These are phyloP conservation scores for Pristionchus pacificus DNA, from an alignment of 1,140 invertebrate species.

Conservation along the genomic window DNA sequence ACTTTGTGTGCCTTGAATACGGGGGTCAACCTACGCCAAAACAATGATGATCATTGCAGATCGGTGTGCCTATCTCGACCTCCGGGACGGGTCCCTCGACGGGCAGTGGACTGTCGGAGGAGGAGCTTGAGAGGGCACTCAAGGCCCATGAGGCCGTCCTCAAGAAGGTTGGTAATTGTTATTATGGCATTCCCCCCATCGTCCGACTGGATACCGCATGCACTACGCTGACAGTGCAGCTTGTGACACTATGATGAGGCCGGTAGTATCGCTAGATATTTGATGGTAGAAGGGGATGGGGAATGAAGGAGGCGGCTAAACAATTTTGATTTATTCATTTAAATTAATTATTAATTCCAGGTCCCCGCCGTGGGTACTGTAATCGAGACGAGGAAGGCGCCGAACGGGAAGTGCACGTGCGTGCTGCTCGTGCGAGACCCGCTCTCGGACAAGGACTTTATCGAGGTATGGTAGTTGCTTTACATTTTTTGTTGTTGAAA, in stretches of 20 bases:
- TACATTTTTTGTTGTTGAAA: slow-evolving; percentile 15
- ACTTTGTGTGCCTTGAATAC: no score
- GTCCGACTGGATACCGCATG: no score
- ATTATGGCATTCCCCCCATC: neutral
- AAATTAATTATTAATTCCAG: slow-evolving; percentile 1
- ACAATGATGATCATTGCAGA: no score
- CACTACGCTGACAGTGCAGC: no score
- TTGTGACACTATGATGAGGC: no score
- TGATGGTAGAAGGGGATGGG: no score
- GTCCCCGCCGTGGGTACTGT: slow-evolving; percentile 31
- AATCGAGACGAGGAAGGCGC: slow-evolving; percentile 16
- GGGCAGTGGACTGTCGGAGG: slow-evolving; percentile 35
- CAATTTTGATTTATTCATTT: slow-evolving; percentile 1
- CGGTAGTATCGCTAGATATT: no score
- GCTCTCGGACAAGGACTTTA: slow-evolving; percentile 45
- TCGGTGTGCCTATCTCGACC: slow-evolving; percentile 38
- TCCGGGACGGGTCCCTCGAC: slow-evolving; percentile 37
- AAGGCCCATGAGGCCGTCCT: slow-evolving; percentile 34
- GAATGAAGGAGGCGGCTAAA: no score
- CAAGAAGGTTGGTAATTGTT: slow-evolving; percentile 11
- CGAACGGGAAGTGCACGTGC: slow-evolving; percentile 26
- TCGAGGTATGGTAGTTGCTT: slow-evolving; percentile 38
- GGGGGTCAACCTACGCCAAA: no score
- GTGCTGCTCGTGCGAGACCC: slow-evolving; percentile 40
- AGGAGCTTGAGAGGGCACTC: slow-evolving; percentile 42